phyloP scores from a whole-genome alignment of 35 echinoderm and acorn worm species.

The Holothuria glaberrima region DNA sequence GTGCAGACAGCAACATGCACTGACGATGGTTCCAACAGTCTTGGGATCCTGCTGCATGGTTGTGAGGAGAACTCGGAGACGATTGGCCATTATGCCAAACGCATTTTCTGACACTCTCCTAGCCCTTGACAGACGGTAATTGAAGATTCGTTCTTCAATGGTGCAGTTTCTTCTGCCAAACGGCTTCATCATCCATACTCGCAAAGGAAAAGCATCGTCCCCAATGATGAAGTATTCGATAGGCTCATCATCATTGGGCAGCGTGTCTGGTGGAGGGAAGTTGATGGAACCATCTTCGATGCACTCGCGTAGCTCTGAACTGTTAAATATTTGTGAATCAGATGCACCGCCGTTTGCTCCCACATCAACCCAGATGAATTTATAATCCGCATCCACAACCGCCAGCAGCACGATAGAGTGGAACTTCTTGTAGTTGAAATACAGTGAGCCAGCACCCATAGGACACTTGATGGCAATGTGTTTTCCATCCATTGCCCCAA shows the following conservation, averaged over 20 bases:
- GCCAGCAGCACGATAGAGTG: constrained; percentile 53
- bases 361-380: constrained; percentile 50
- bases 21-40: constrained; percentile 35
- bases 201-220: neutral
- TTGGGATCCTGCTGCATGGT: constrained; percentile 49
- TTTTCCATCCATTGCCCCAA: constrained; percentile 54
- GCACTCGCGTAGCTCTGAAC: neutral
- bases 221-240: neutral
- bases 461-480: constrained; percentile 47
- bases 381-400: constrained; percentile 47
- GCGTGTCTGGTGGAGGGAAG: constrained; percentile 34
- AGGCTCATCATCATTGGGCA: constrained; percentile 31
- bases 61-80: constrained; percentile 28
- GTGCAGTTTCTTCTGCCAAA: neutral
- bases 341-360: constrained; percentile 41
- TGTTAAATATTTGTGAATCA: constrained; percentile 31
- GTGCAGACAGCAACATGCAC: constrained; percentile 25
- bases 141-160: constrained; percentile 32
- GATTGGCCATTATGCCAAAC: constrained; percentile 41
- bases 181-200: constrained; percentile 29
- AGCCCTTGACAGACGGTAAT: constrained; percentile 38
- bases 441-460: constrained; percentile 13
- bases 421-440: constrained; percentile 56
- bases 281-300: constrained; percentile 19
- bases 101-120: constrained; percentile 45